Evolutionary conservation across 2,797 vertebrate species (phyloP).

Genomic region (Holocentrus rufus): DNA sequence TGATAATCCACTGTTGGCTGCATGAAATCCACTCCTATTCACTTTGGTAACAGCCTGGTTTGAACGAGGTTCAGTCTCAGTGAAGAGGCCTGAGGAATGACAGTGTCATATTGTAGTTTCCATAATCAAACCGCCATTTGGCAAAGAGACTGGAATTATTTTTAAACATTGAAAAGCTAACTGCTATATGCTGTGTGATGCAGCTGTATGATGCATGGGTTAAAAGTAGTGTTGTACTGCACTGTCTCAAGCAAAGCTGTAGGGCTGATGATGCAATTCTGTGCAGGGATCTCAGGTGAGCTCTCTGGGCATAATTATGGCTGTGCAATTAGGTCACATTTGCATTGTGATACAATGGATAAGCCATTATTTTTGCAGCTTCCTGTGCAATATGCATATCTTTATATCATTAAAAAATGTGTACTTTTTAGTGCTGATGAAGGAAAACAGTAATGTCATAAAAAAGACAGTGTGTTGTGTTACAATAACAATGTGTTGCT

Average conservation of each 20-base stretch:
- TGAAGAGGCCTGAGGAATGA: neutral
- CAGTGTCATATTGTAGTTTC: neutral
- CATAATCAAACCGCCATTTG: conserved; percentile 6
- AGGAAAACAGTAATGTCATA: conserved; percentile 33
- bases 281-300: neutral
- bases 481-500: no score
- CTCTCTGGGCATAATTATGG: conserved; percentile 36
- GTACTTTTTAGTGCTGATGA: conserved; percentile 23
- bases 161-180: neutral
- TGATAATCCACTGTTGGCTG: conserved; percentile 1
- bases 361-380: conserved; percentile 63
- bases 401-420: conserved; percentile 57
- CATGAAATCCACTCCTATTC: conserved; percentile 19
- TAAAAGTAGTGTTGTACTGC: no score
- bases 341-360: conserved; percentile 76
- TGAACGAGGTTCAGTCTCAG: no score
- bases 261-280: no score
- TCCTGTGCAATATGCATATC: conserved; percentile 60
- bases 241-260: neutral
- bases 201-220: no score
- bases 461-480: conserved; percentile 10
- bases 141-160: neutral
- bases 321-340: conserved; percentile 72
- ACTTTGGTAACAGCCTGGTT: no score
- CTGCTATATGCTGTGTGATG: no score